Evolutionary conservation across 2,113 vertebrate genomes (phyloP), one percentile per base, ranked within the genome.

Genomic region (Excalfactoria chinensis): DNA sequence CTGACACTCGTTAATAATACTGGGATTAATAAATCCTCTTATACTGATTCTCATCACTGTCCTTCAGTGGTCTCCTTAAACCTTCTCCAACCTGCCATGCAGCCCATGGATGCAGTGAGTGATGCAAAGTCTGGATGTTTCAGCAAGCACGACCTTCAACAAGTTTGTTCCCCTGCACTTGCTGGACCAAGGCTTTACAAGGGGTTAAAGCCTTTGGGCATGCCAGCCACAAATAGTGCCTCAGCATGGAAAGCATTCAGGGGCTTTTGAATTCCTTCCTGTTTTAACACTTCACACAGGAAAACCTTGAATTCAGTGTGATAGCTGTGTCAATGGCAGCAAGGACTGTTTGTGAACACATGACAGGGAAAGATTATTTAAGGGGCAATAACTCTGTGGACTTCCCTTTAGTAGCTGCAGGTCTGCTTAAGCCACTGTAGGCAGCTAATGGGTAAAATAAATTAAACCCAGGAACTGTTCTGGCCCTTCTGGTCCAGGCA

Each of bases 191-290:
- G 43, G 63, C 44, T 90, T 75, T 51, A 53, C 63, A 84, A 86
- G 93, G 64, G 72, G 84, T 88, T 89, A 91, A 94, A 35, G 17
- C 56, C 71, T 91, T 49, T 10, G 32, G 58, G 30, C 15, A 62
- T 25, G 76, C 81, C 90, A 70, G 88, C 78, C 82, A 55, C 68
- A 73, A 90, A 93, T 74, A 71, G 60, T 67, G 41, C 67, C 74
- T 91, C 81, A 14, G 82, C 67, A 35, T 69, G 81, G 80, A 88
- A 90, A 86, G 73, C 49, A 80, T 66, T 76, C 80, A 77, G 84
- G 60, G 40, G 43, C 94, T 96, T 94, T 94, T 75, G 90, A 88
- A 96, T 97, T 93, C 86, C 55, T 84, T 46, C 28, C 63, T 22
- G 43, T 89, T 92, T 88, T 46, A 76, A 32, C 63, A 86, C 88